Percentiles rank a stretch among this genome's conserved stretches.
Conservation (phyloP, 2,888 invertebrate genomes). For the Calameuta pallipes region DNA sequence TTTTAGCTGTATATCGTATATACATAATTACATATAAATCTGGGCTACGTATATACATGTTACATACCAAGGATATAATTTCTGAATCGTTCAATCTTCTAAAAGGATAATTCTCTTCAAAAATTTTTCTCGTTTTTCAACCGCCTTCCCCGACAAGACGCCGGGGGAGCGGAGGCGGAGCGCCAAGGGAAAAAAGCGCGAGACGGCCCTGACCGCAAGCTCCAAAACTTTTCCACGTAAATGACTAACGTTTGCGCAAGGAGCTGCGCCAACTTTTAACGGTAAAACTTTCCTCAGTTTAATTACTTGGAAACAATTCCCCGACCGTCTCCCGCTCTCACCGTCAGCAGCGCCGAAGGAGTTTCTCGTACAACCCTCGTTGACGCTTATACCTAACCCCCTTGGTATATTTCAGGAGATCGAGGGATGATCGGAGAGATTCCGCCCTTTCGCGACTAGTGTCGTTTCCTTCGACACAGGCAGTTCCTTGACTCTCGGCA, state of each 20-base stretch:
- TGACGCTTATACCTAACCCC: background rate
- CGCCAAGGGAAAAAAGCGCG: background rate
- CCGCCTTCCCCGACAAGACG: background rate
- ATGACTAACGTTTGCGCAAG: slow-evolving; percentile 30
- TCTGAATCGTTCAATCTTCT: background rate
- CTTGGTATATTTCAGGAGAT: background rate
- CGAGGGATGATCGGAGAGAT: background rate
- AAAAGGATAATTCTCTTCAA: background rate
- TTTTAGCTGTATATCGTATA: background rate
- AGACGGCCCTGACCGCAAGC: slow-evolving; percentile 40
- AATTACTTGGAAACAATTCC: slow-evolving; percentile 65
- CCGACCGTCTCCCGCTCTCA: slow-evolving; percentile 22
- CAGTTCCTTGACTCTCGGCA: background rate
- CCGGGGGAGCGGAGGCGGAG: background rate
- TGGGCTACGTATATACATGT: background rate
- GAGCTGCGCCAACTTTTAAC: slow-evolving; percentile 52
- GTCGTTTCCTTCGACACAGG: background rate
- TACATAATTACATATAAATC: background rate
- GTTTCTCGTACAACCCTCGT: background rate
- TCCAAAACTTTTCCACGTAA: slow-evolving; percentile 40
- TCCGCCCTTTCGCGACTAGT: background rate
- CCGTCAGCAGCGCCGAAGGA: background rate
- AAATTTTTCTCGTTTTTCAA: background rate
- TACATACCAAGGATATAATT: background rate
- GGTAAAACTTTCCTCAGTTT: slow-evolving; percentile 61